Evolutionary conservation across 1,140 invertebrate genomes (phyloP).

Genomic region (Trachymyrmex cornetzi): DNA sequence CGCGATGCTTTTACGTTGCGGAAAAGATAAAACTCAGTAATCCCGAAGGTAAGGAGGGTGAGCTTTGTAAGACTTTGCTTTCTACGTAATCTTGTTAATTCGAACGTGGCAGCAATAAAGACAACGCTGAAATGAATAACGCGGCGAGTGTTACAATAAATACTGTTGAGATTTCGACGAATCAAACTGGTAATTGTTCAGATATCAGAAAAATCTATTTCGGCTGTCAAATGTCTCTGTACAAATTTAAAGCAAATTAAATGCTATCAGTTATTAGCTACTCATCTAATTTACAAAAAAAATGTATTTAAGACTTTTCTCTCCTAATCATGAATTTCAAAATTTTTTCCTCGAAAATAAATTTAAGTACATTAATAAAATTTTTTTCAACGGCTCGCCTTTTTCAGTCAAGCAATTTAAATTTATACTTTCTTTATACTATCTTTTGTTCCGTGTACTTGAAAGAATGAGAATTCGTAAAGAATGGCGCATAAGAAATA

Average conservation of each 20-base stretch:
- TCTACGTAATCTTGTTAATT: constrained; percentile 45
- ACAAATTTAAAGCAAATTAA: not conserved
- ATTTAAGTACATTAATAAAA: not conserved
- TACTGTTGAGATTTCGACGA: not conserved
- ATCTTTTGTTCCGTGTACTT: not conserved
- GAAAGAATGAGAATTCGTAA: not conserved
- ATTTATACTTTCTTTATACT: too few species aligned
- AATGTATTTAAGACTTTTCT: not conserved
- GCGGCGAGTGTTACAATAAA: not conserved
- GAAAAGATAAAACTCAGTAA: constrained; percentile 57
- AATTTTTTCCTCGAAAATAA: not conserved
- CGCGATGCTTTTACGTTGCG: constrained; percentile 51
- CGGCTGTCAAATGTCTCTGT: not conserved
- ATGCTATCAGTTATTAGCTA: not conserved
- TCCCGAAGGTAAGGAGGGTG: constrained; percentile 36
- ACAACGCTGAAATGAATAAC: constrained; percentile 50
- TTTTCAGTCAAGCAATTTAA: not conserved
- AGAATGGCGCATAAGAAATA: not conserved
- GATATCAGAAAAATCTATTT: not conserved
- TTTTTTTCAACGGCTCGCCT: not conserved
- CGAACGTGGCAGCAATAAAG: constrained; percentile 32
- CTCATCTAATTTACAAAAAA: not conserved
- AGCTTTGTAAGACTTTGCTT: constrained; percentile 58
- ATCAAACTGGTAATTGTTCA: not conserved
- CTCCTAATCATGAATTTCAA: not conserved